A percentile compares a stretch with the other conserved stretches of the same genome.
Evolutionary conservation across 1,140 invertebrate genomes (phyloP).

Genomic region (Paracyclopina nana): DNA sequence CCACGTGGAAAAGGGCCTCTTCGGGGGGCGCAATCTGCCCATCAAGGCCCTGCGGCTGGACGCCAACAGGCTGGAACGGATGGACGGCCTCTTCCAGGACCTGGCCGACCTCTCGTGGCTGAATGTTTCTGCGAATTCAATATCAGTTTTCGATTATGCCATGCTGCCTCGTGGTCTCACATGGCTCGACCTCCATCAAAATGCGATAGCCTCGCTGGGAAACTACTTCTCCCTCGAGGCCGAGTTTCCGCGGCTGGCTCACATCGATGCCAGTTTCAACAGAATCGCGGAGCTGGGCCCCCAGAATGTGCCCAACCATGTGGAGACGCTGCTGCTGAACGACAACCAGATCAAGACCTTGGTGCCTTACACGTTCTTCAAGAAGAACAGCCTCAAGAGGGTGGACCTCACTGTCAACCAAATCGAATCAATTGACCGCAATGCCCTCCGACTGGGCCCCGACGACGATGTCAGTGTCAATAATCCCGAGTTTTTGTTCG

Average conservation of each 20-base stretch:
- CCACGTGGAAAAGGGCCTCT: constrained; percentile 54
- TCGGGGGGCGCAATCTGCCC: constrained; percentile 40
- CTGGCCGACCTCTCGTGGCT: constrained; percentile 57
- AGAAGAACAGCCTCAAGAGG: constrained; percentile 52
- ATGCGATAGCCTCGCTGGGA: constrained; percentile 58
- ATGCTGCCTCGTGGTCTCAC: constrained; percentile 66
- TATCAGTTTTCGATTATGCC: constrained; percentile 74
- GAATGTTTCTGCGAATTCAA: constrained; percentile 65
- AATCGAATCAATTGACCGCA: constrained; percentile 53
- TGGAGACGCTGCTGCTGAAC: constrained; percentile 54
- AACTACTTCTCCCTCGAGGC: constrained; percentile 44
- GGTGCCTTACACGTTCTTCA: constrained; percentile 44
- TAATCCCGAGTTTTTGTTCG: constrained; percentile 66
- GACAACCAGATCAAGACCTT: constrained; percentile 55
- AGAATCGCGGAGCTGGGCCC: constrained; percentile 41
- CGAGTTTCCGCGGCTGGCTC: neutral
- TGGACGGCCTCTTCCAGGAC: constrained; percentile 54
- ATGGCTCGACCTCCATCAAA: constrained; percentile 71
- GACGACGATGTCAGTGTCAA: constrained; percentile 39
- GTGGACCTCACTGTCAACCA: constrained; percentile 62
- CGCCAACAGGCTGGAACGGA: constrained; percentile 60
- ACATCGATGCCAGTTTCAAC: constrained; percentile 54
- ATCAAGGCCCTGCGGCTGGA: constrained; percentile 65
- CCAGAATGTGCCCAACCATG: constrained; percentile 44
- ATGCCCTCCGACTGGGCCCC: constrained; percentile 41